Evolutionary conservation across 2,888 invertebrate genomes (phyloP).

Genomic region (Temnothorax unifasciatus): DNA sequence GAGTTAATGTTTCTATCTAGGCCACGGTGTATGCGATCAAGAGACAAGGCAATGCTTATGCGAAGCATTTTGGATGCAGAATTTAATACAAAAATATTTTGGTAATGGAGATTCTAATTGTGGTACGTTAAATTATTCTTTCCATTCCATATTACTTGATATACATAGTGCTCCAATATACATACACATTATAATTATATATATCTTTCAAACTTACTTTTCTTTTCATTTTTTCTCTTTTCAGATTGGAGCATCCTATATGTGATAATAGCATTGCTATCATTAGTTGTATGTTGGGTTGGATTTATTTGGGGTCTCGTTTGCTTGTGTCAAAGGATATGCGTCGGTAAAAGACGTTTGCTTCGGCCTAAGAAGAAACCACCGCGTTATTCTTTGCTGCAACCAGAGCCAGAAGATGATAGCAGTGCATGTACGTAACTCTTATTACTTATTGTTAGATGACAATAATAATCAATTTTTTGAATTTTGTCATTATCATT

Average conservation of each 20-base stretch:
- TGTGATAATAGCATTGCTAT: constrained; percentile 91
- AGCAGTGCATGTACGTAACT: constrained; percentile 87
- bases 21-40: constrained; percentile 95
- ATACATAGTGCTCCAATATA: not conserved
- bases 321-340: constrained; percentile 89
- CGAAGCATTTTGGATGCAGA: constrained; percentile 99
- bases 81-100: constrained; percentile 90
- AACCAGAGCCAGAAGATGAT: constrained; percentile 88
- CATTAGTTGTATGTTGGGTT: constrained; percentile 88
- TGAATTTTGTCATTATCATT: constrained; percentile 3
- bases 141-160: not conserved
- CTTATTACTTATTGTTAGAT: not conserved
- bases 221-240: constrained; percentile 44
- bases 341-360: constrained; percentile 86
- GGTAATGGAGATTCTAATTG: constrained; percentile 93
- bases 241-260: constrained; percentile 97
- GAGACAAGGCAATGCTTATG: constrained; percentile 94
- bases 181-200: too few relatives aligned
- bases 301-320: constrained; percentile 89
- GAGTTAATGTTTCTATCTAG: constrained; percentile 74
- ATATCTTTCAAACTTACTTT: not conserved
- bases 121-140: constrained; percentile 87
- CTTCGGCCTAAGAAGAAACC: constrained; percentile 88
- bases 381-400: constrained; percentile 91
- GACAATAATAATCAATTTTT: constrained; percentile 15